Evolutionary conservation across 2,113 vertebrate species (phyloP), one percentile per base, ranked within the genome.

Genomic region (Pogona vitticeps): DNA sequence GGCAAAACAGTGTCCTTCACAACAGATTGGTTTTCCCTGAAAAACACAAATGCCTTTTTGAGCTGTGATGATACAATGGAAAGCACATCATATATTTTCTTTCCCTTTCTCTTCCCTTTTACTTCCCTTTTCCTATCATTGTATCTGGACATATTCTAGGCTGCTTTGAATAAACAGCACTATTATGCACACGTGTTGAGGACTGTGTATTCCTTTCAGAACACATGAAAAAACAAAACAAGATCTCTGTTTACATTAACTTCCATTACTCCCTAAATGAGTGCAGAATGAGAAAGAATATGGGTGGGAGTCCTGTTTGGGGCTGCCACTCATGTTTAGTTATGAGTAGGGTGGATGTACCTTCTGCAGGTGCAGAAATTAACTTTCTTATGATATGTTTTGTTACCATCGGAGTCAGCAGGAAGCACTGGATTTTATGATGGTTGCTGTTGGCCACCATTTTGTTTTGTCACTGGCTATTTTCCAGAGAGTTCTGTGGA

Each of bases 21-120:
- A 90, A 86, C 86, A 93, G 90, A 89, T 83, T 80, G 87, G 36
- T 88, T 81, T 81, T 84, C 67, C 61, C 75, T 65, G 79, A 90
- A 85, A 91, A 90, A 88, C 17, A 9, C 2, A 83, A 86, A 73
- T 78, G 58, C 40, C 82, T 46, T 86, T 52, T 91, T 90, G 90
- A 90, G 85, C 65, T 72, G 76, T 91, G 79, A 86, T 73, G 84
- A 86, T 80, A 75, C 31, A 80, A 56, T n/a, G 15, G 33, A 65
- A 88, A 87, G 28, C 42, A 88, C 6, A 52, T 87, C 10, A 10
- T 10, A 52, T 52, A 52, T 52, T 52, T n/a, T 52, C 46, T 52
- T 5, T 52, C 10, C 46, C 46, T 52, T 52, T 52, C 46, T 10
- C 46, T 10, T 10, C 46, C 89, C 31, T 85, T 59, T 46, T 33